A percentile compares a stretch with the other conserved stretches of the same genome.
phyloP scores from a whole-genome alignment of 2,888 invertebrate species.

The Rhagium mordax region DNA sequence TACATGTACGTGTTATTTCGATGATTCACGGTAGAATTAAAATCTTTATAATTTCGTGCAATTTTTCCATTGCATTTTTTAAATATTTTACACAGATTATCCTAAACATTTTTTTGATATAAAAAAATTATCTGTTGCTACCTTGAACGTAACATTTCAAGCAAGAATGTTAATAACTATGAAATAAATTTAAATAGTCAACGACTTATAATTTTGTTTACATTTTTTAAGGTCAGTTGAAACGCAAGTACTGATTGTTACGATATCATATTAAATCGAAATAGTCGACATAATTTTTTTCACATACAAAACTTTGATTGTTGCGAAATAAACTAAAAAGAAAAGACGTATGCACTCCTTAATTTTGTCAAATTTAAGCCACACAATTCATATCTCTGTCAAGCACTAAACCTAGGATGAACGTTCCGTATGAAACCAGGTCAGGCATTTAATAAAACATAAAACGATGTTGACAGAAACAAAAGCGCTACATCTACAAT shows the following conservation, averaged over 20 bases:
- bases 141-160: constrained; percentile 2
- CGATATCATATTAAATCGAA: background rate
- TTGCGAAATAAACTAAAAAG: background rate
- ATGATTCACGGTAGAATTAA: too few species aligned
- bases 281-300: background rate
- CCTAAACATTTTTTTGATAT: background rate
- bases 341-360: background rate
- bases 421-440: constrained; percentile 22
- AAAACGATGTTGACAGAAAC: background rate
- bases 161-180: constrained; percentile 7
- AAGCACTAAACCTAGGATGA: constrained; percentile 26
- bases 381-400: background rate
- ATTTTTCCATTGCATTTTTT: background rate
- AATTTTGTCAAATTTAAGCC: background rate
- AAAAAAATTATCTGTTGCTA: background rate
- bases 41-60: too few species aligned
- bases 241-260: background rate
- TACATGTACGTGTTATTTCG: too few species aligned
- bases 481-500: background rate
- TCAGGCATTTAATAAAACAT: constrained; percentile 13
- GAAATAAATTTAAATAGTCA: constrained; percentile 6
- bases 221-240: constrained; percentile 2
- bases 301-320: background rate
- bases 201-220: background rate
- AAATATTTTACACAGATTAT: background rate